Conservation (phyloP, 2,797 vertebrate genomes). For the Schizothorax lantsangensis region DNA sequence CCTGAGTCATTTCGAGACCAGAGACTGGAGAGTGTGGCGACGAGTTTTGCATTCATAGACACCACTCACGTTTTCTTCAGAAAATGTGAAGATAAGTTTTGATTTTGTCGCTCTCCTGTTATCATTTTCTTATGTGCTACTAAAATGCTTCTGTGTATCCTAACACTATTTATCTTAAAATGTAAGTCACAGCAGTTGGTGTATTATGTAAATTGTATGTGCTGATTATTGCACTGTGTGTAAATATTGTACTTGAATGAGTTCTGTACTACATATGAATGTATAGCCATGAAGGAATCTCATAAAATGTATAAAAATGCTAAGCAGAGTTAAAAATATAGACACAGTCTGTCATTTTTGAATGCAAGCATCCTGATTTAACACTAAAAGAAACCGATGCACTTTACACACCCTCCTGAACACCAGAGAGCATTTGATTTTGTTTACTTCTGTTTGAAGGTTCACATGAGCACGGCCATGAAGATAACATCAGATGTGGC, state of each 20-base stretch:
- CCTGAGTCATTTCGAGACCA: background rate
- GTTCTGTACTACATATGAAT: conserved; percentile 31
- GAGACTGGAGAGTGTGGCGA: background rate
- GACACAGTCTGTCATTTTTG: background rate
- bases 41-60: background rate
- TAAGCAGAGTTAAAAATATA: background rate
- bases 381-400: background rate
- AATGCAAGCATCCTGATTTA: background rate
- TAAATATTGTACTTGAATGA: conserved; percentile 19
- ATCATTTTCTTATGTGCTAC: background rate
- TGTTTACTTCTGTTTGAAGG: conserved; percentile 3
- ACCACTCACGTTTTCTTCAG: background rate
- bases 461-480: background rate
- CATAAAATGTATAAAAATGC: background rate
- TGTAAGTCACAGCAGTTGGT: background rate
- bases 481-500: conserved; percentile 30
- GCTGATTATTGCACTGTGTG: conserved; percentile 30
- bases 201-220: background rate
- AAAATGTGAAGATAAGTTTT: background rate
- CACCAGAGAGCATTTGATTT: background rate
- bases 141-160: conserved; percentile 27
- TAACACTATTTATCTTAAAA: conserved; percentile 39
- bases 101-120: background rate
- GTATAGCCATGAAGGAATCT: conserved; percentile 7
- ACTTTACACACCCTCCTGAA: background rate